Conservation (phyloP, 1,140 invertebrate genomes). For the Bicyclus anynana region DNA sequence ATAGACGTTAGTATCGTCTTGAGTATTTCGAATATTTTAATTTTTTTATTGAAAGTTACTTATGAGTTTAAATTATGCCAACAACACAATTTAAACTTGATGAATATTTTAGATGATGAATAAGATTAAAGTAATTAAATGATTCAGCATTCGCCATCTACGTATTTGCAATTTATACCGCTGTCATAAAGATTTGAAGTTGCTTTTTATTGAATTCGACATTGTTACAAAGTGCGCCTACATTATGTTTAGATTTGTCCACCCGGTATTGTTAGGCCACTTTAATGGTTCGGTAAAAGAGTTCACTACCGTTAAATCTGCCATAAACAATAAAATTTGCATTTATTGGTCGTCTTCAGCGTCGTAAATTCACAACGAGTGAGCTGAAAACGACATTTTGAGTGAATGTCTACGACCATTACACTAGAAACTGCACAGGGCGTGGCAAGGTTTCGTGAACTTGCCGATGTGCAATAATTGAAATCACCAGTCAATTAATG, state of each 20-base stretch:
- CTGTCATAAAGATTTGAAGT: no score
- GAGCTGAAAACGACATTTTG: slow-evolving; percentile 70
- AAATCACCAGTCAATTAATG: slow-evolving; percentile 69
- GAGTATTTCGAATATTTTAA: no score
- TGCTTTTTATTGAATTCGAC: no score
- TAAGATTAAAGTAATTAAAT: no score
- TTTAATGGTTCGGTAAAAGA: slow-evolving; percentile 70
- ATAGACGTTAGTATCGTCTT: no score
- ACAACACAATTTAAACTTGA: no score
- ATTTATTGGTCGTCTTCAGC: slow-evolving; percentile 73
- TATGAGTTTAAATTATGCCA: no score
- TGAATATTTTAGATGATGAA: no score
- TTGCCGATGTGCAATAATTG: slow-evolving; percentile 63
- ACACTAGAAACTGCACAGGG: slow-evolving; percentile 39
- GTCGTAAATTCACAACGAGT: slow-evolving; percentile 67
- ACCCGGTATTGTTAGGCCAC: slow-evolving; percentile 35
- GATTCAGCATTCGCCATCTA: no score
- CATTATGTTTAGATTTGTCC: slow-evolving; percentile 26
- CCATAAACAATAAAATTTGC: slow-evolving; percentile 76
- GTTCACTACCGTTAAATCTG: slow-evolving; percentile 72
- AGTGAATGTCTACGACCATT: slow-evolving; percentile 65
- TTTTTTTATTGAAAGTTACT: no score
- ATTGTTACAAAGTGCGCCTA: no score
- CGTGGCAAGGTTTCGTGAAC: slow-evolving; percentile 53
- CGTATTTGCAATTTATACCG: no score